phyloP scores from a whole-genome alignment of 2,113 vertebrate species.

The Thamnophis sirtalis region DNA sequence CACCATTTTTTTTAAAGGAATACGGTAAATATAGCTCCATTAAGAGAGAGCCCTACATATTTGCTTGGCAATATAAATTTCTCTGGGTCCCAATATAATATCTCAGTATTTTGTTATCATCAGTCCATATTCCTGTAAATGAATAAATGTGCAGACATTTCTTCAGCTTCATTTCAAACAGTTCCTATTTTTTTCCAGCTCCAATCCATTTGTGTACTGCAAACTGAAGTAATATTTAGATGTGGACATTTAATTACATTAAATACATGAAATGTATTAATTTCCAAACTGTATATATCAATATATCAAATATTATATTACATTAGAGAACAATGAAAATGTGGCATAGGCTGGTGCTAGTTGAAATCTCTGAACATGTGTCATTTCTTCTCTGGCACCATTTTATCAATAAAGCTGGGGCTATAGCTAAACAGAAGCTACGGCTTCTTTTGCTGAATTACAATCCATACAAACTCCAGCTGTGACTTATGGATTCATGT shows the following conservation, averaged over 20 bases:
- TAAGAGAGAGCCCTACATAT: not conserved
- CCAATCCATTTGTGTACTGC: not conserved
- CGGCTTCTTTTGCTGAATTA: conserved; percentile 62
- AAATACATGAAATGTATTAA: conserved; percentile 46
- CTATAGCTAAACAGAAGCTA: conserved; percentile 62
- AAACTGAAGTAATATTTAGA: conserved; percentile 41
- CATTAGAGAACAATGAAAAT: conserved; percentile 44
- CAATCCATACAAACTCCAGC: conserved; percentile 62
- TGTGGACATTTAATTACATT: conserved; percentile 31
- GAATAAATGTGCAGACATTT: not conserved
- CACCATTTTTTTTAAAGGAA: not conserved
- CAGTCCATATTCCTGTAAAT: not conserved
- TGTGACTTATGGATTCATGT: conserved; percentile 57
- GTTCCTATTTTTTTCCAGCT: not conserved
- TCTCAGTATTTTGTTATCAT: not conserved
- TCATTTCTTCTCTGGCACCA: conserved; percentile 59
- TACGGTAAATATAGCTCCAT: not conserved
- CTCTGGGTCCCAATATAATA: not conserved
- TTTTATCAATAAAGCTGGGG: conserved; percentile 64
- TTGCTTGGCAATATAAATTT: not conserved
- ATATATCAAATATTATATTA: conserved; percentile 47
- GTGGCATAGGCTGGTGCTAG: conserved; percentile 52
- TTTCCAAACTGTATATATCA: conserved; percentile 53
- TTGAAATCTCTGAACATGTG: conserved; percentile 56
- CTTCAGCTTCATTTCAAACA: not conserved